Evolutionary conservation across 2,113 vertebrate species (phyloP).

Genomic region (Synodontis membranacea): DNA sequence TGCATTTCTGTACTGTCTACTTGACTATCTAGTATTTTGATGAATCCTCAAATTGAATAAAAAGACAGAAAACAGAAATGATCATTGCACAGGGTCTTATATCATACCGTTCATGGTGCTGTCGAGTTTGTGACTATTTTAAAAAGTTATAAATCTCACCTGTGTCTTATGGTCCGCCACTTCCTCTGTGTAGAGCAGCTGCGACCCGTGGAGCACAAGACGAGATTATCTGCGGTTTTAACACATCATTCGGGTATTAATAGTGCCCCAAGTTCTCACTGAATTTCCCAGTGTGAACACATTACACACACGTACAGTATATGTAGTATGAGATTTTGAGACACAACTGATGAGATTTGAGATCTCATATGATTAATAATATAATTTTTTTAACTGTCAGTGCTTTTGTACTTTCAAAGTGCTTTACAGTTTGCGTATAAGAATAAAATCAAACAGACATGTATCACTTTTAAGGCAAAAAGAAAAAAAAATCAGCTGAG

Average conservation of each 20-base stretch:
- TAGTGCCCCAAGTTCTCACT: neutral
- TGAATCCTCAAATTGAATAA: neutral
- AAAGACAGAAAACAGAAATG: neutral
- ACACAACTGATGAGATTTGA: too few relatives aligned
- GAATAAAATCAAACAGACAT: neutral
- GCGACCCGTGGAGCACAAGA: neutral
- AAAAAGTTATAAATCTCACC: neutral
- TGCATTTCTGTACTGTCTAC: neutral
- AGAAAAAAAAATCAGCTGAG: neutral
- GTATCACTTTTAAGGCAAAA: neutral
- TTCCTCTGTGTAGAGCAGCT: neutral
- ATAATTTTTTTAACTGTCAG: neutral
- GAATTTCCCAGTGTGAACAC: neutral
- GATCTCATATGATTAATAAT: neutral
- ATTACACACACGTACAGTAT: neutral
- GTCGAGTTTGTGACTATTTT: neutral
- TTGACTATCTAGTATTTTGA: neutral
- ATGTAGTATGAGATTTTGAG: neutral
- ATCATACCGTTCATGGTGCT: neutral
- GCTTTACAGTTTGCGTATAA: neutral
- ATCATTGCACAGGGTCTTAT: too few relatives aligned
- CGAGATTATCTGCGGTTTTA: neutral
- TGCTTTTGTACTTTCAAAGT: neutral
- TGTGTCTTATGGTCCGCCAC: neutral
- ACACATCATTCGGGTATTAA: neutral